Conservation (phyloP, 2,113 vertebrate species). For the Helogale parvula region DNA sequence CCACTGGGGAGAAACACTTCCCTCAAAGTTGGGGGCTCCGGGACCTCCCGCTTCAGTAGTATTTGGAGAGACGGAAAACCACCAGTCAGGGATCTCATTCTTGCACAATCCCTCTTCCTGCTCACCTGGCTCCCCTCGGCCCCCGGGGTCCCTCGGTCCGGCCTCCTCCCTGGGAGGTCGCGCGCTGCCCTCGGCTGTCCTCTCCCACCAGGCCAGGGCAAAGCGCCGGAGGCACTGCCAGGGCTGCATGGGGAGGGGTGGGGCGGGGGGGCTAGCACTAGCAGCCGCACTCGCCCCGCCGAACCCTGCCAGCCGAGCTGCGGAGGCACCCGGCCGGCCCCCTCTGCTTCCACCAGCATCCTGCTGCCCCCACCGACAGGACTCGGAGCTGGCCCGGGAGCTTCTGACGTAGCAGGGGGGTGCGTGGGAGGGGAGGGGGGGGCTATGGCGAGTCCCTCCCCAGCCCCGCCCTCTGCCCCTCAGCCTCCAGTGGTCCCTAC, state of each 20-base stretch:
- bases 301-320: conserved; percentile 75
- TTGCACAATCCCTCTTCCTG: neutral
- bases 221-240: conserved; percentile 82
- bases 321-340: conserved; percentile 76
- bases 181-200: conserved; percentile 78
- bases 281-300: conserved; percentile 69
- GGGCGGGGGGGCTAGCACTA: conserved; percentile 57
- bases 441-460: conserved; percentile 44
- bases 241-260: conserved; percentile 79
- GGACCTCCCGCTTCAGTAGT: neutral
- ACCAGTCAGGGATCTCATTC: neutral
- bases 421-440: conserved; percentile 75
- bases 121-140: conserved; percentile 81
- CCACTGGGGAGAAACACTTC: neutral
- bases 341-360: conserved; percentile 80
- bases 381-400: conserved; percentile 76
- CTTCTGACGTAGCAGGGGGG: conserved; percentile 80
- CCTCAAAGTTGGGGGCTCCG: conserved; percentile 51
- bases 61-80: neutral
- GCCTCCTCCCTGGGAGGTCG: conserved; percentile 77
- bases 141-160: conserved; percentile 74
- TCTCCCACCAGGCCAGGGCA: conserved; percentile 82
- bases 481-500: neutral
- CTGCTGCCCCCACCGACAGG: conserved; percentile 79
- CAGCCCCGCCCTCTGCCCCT: conserved; percentile 66